These are phyloP conservation scores for Scophthalmus maximus DNA, from an alignment of 2,113 vertebrate genomes.

Conservation along the genomic window DNA sequence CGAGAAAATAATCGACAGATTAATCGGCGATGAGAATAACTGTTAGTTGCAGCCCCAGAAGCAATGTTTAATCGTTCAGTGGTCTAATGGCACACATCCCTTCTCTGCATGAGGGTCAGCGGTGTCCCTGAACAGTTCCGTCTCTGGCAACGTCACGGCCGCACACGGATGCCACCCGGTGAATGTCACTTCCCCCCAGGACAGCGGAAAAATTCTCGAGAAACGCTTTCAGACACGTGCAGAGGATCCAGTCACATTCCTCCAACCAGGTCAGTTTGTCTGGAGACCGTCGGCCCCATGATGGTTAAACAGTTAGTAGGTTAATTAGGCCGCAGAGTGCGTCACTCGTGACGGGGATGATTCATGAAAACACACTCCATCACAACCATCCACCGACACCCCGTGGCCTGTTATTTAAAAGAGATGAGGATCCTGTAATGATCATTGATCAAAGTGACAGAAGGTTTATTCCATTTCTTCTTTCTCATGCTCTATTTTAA, in stretches of 20 bases:
- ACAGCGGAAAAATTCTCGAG: no score
- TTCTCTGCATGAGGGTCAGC: no score
- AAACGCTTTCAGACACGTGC: no score
- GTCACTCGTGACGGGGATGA: neutral
- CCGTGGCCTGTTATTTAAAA: constrained; percentile 6
- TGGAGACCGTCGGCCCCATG: neutral
- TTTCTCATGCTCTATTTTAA: neutral
- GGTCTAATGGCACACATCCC: no score
- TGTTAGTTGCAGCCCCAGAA: no score
- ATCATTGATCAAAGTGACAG: constrained; percentile 44
- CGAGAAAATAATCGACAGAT: no score
- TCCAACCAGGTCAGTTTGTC: neutral
- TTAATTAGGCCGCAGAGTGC: neutral
- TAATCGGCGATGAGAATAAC: no score
- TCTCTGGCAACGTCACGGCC: no score
- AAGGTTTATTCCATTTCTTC: constrained; percentile 45
- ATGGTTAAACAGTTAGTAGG: neutral
- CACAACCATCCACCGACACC: neutral
- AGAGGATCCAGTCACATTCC: neutral
- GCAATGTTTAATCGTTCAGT: no score
- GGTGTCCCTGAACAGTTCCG: no score
- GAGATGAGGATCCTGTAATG: constrained; percentile 14
- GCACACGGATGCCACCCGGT: no score
- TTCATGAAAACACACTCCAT: constrained; percentile 10
- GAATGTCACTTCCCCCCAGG: neutral